These are phyloP conservation scores for Rambutsinella grinnellia DNA, from an alignment of 2,888 invertebrate genomes.

Conservation along the genomic window DNA sequence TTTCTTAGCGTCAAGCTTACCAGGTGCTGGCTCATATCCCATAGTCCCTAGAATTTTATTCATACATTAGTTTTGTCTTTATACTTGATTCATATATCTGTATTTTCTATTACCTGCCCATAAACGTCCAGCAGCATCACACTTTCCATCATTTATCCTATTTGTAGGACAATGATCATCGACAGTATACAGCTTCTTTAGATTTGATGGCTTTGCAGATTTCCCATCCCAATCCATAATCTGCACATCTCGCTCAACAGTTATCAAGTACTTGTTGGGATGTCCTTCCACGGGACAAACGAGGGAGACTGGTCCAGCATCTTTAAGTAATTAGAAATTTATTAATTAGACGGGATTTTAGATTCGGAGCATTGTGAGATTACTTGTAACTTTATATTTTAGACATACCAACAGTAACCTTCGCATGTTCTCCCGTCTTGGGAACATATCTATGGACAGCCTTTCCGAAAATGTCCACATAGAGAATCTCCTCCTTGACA, in stretches of 20 bases:
- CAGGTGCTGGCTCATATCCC: conserved; percentile 58
- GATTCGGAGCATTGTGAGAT: background rate
- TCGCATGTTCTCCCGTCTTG: conserved; percentile 54
- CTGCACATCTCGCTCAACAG: conserved; percentile 74
- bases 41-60: conserved; percentile 56
- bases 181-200: conserved; percentile 73
- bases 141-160: conserved; percentile 84
- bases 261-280: conserved; percentile 76
- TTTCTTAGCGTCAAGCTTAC: conserved; percentile 56
- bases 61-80: too few relatives aligned
- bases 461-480: conserved; percentile 64
- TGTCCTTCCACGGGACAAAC: conserved; percentile 77
- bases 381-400: background rate
- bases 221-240: conserved; percentile 78
- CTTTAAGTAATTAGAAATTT: too few relatives aligned
- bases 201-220: conserved; percentile 68
- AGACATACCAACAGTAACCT: conserved; percentile 55
- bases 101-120: conserved; percentile 83
- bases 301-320: conserved; percentile 71
- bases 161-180: conserved; percentile 72
- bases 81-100: too few relatives aligned
- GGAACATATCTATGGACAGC: conserved; percentile 61
- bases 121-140: conserved; percentile 79
- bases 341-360: background rate
- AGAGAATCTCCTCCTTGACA: conserved; percentile 59